Evolutionary conservation across 2,797 vertebrate genomes (phyloP).

Genomic region (Spinus olivaceus): DNA sequence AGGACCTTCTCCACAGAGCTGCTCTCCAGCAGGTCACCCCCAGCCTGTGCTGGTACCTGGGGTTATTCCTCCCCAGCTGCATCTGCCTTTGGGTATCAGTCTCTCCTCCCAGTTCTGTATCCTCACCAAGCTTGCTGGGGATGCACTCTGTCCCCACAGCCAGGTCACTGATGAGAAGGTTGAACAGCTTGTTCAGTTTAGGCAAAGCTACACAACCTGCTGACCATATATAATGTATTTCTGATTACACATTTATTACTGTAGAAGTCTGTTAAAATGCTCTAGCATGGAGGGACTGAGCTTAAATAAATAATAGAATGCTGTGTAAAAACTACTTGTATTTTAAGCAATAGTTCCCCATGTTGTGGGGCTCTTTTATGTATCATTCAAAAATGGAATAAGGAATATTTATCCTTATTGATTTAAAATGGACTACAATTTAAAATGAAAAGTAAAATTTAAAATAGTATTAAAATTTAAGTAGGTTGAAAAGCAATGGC

Average conservation of each 20-base stretch:
- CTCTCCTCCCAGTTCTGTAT: neutral
- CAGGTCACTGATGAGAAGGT: neutral
- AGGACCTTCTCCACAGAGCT: neutral
- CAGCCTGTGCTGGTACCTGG: neutral
- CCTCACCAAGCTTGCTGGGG: neutral
- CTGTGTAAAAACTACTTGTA: neutral
- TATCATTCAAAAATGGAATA: neutral
- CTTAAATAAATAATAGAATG: neutral
- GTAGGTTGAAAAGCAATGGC: neutral
- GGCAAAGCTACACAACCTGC: neutral
- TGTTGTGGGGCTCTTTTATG: neutral
- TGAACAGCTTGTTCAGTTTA: neutral
- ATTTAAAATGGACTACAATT: neutral
- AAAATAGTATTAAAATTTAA: neutral
- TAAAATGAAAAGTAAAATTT: neutral
- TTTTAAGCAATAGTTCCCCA: neutral
- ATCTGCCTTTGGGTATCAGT: neutral
- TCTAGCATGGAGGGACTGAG: neutral
- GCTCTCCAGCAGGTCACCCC: neutral
- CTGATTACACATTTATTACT: neutral
- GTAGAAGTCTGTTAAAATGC: neutral
- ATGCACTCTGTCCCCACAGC: neutral
- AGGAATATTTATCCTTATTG: neutral
- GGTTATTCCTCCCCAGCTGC: fast-evolving
- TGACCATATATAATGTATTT: neutral